phyloP scores from a whole-genome alignment of 2,797 vertebrate genomes.

The Chelonia mydas region DNA sequence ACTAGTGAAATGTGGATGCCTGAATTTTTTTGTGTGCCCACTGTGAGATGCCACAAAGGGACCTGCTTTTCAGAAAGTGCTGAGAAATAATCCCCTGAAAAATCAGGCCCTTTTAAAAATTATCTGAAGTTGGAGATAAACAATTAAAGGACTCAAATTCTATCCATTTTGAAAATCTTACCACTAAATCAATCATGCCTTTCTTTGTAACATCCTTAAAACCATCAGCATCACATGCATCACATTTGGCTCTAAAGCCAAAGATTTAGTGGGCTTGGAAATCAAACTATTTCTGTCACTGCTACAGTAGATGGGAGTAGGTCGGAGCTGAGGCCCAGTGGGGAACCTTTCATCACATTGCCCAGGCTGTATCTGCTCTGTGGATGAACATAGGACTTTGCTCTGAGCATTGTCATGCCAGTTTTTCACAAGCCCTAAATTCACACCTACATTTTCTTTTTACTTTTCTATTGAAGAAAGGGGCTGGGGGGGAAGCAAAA shows the following conservation, averaged over 20 bases:
- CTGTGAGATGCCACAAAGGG: neutral
- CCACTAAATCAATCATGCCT: neutral
- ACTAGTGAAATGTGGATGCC: neutral
- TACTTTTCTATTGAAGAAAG: neutral
- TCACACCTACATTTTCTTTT: accelerated
- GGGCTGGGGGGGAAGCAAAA: accelerated
- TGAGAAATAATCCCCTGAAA: neutral
- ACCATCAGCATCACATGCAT: neutral
- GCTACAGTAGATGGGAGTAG: neutral
- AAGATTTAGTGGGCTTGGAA: neutral
- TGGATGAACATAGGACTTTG: neutral
- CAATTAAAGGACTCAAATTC: neutral
- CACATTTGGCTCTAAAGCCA: neutral
- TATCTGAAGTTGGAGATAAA: neutral
- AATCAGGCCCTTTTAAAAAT: neutral
- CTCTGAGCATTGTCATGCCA: neutral
- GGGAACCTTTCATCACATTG: neutral
- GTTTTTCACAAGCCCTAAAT: neutral
- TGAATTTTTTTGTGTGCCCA: neutral
- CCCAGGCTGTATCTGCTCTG: accelerated
- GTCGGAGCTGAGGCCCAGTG: neutral
- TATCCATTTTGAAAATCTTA: neutral
- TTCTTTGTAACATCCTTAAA: neutral
- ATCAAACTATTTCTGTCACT: neutral
- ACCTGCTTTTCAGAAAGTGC: neutral